Evolutionary conservation across 2,113 vertebrate species (phyloP).

Genomic region (Smithornis capensis): DNA sequence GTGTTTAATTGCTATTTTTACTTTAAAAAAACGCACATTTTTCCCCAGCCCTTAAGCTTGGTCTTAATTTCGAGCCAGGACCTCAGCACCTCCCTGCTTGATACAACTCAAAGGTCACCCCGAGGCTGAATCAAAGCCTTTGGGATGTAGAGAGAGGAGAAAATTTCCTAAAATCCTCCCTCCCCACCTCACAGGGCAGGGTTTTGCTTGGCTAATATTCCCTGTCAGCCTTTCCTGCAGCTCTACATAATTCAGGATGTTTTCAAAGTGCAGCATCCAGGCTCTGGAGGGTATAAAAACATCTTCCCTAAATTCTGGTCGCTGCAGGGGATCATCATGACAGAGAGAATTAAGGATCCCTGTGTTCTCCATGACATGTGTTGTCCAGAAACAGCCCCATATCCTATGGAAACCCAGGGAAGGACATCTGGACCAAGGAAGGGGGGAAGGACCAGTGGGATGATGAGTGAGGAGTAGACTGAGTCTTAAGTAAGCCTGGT

Average conservation of each 20-base stretch:
- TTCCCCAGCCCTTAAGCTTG: not conserved
- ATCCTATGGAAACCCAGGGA: not conserved
- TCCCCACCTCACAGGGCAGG: not conserved
- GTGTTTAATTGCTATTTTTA: not conserved
- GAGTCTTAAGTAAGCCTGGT: not conserved
- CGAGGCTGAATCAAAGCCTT: not conserved
- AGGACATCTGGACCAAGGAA: not conserved
- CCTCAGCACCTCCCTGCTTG: not conserved
- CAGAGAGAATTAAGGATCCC: not conserved
- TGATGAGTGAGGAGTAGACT: not conserved
- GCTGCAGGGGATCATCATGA: not conserved
- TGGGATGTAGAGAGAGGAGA: not conserved
- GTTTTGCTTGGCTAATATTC: not conserved
- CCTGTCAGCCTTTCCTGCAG: not conserved
- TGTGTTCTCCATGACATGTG: not conserved
- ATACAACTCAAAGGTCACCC: not conserved
- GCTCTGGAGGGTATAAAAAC: conserved; percentile 23
- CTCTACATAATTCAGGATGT: not conserved
- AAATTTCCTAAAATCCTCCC: conserved; percentile 25
- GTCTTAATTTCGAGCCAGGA: not conserved
- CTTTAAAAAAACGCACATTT: not conserved
- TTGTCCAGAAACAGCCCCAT: conserved; percentile 40
- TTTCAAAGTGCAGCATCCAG: not conserved
- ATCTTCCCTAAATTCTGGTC: conserved; percentile 13
- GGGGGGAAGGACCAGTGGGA: not conserved